These are phyloP conservation scores for Cherax quadricarinatus DNA, from an alignment of 1,140 invertebrate genomes.

Conservation along the genomic window DNA sequence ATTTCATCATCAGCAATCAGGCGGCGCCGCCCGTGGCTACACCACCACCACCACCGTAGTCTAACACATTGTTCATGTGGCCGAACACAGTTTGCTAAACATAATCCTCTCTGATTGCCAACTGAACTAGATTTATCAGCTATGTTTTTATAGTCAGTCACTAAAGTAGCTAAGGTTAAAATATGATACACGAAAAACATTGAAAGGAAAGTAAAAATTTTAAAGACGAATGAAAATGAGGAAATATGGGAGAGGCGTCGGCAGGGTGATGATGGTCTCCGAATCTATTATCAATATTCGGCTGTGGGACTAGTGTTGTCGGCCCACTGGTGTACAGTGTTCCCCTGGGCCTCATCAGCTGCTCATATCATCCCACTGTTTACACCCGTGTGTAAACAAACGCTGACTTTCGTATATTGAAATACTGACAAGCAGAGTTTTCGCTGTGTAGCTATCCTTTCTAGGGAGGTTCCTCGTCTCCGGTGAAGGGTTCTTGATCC, in stretches of 20 bases:
- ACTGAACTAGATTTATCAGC: too few relatives aligned
- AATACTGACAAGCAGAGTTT: too few relatives aligned
- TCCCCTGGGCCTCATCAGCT: not conserved
- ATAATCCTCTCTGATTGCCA: too few relatives aligned
- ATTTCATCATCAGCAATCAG: slow-evolving; percentile 69
- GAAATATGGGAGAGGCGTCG: not conserved
- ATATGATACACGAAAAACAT: not conserved
- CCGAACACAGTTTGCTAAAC: too few relatives aligned
- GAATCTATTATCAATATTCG: not conserved
- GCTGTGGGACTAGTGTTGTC: not conserved
- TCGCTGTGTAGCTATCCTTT: too few relatives aligned
- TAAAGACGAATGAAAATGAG: not conserved
- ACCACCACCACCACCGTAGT: not conserved
- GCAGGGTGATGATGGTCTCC: not conserved
- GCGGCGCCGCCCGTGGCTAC: slow-evolving; percentile 23
- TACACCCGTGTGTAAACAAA: too few relatives aligned
- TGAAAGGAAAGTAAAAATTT: not conserved
- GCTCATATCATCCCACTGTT: too few relatives aligned
- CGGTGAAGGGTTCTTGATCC: too few relatives aligned
- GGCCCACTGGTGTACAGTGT: not conserved
- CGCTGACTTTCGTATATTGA: too few relatives aligned
- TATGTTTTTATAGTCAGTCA: too few relatives aligned
- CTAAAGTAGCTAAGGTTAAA: not conserved
- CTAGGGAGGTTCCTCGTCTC: too few relatives aligned
- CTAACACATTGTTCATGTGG: not conserved